phyloP scores from a whole-genome alignment of 2,113 vertebrate genomes.

The Prunella fulvescens region DNA sequence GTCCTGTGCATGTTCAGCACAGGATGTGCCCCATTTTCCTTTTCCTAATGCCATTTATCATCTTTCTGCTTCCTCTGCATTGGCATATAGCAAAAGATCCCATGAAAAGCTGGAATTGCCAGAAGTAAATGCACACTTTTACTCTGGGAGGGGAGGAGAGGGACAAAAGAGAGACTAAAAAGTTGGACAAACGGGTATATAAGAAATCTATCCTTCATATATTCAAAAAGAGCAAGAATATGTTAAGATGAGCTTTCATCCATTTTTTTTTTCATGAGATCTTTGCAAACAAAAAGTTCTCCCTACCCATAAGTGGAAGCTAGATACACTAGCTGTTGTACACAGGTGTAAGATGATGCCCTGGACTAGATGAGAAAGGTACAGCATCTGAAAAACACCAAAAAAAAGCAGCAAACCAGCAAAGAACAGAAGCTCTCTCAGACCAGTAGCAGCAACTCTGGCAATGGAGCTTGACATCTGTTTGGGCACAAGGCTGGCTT shows the following conservation, averaged over 20 bases:
- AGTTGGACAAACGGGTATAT: neutral
- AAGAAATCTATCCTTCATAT: neutral
- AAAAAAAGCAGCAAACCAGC: neutral
- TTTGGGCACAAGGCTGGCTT: neutral
- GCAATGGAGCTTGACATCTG: neutral
- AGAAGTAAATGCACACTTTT: neutral
- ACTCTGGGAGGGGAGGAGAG: neutral
- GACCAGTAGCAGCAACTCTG: neutral
- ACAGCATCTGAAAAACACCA: neutral
- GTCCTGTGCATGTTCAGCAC: neutral
- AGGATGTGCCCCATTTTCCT: neutral
- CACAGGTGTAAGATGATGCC: neutral
- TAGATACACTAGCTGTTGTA: neutral
- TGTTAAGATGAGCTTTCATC: neutral
- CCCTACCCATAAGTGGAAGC: neutral
- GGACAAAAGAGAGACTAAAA: neutral
- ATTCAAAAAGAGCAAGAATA: neutral
- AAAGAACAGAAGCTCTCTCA: neutral
- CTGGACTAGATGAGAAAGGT: neutral
- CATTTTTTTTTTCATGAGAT: neutral
- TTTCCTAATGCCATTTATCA: neutral
- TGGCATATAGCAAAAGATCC: neutral
- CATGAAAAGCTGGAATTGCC: neutral
- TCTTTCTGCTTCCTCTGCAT: neutral
- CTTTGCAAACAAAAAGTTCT: neutral